Percentiles rank a stretch among this genome's conserved stretches.
These are phyloP conservation scores for Camponotus vicinus DNA, from an alignment of 1,140 invertebrate species.

Conservation along the genomic window DNA sequence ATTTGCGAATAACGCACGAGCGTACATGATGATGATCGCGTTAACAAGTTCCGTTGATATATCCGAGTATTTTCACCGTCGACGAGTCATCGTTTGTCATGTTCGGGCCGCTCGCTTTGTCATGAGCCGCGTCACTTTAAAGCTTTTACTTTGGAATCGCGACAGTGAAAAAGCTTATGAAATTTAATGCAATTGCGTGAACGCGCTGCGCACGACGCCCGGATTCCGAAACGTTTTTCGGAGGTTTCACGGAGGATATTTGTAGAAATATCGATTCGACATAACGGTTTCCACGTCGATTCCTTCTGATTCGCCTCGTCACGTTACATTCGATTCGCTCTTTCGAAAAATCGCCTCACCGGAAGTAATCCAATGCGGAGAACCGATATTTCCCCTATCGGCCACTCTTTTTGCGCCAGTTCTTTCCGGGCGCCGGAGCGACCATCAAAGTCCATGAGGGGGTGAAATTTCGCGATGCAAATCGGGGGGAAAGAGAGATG, in stretches of 20 bases:
- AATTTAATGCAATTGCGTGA: constrained; percentile 66
- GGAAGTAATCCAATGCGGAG: constrained; percentile 54
- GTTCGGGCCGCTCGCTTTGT: background rate
- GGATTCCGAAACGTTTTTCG: constrained; percentile 42
- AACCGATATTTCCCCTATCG: constrained; percentile 49
- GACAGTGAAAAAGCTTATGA: constrained; percentile 54
- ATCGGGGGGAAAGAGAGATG: constrained; percentile 26
- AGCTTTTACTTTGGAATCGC: constrained; percentile 56
- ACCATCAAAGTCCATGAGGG: constrained; percentile 48
- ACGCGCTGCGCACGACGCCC: background rate
- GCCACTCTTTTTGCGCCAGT: constrained; percentile 44
- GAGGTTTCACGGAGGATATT: constrained; percentile 31
- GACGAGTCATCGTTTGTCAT: background rate
- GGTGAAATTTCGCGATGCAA: constrained; percentile 48
- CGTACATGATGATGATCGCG: constrained; percentile 14
- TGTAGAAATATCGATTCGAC: constrained; percentile 59
- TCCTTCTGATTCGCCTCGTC: constrained; percentile 56
- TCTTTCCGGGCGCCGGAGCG: constrained; percentile 30
- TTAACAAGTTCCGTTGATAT: constrained; percentile 40
- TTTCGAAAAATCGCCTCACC: constrained; percentile 53
- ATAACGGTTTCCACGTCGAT: constrained; percentile 62
- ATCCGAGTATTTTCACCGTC: constrained; percentile 6
- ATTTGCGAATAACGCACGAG: constrained; percentile 13
- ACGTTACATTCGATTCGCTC: constrained; percentile 58
- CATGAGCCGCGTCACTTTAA: constrained; percentile 35